Evolutionary conservation across 2,113 vertebrate species (phyloP).

Genomic region (Peromyscus polionotus): DNA sequence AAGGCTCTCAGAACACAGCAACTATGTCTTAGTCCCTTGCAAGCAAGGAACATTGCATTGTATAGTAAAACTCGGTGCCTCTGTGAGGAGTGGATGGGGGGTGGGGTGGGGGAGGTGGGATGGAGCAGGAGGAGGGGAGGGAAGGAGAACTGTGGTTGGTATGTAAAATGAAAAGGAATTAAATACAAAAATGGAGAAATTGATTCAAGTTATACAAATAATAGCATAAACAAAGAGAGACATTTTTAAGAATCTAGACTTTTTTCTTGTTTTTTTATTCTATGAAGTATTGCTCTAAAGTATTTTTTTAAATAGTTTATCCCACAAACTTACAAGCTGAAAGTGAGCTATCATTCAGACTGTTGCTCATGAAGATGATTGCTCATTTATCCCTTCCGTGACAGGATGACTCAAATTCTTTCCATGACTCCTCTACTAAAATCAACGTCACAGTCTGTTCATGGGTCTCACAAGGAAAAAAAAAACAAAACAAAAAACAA

Average conservation of each 20-base stretch:
- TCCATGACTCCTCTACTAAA: not conserved
- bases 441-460: slow-evolving; percentile 25
- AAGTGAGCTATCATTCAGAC: slow-evolving; percentile 31
- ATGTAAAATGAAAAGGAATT: too few species aligned
- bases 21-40: not conserved
- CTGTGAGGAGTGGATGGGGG: too few species aligned
- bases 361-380: not conserved
- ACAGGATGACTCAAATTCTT: slow-evolving; percentile 41
- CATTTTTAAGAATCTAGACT: not conserved
- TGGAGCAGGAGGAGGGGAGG: too few species aligned
- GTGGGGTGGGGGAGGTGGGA: too few species aligned
- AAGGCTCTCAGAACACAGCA: not conserved
- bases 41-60: not conserved
- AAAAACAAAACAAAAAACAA: slow-evolving; percentile 57
- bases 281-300: not conserved
- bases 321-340: not conserved
- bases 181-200: not conserved
- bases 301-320: not conserved
- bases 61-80: not conserved
- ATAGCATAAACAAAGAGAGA: slow-evolving; percentile 6
- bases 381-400: not conserved
- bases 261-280: slow-evolving; percentile 8
- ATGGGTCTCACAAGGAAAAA: slow-evolving; percentile 46
- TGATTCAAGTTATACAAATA: not conserved
- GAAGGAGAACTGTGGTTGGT: too few species aligned